phyloP scores from a whole-genome alignment of 2,797 vertebrate genomes.

The Urophycis tenuis region DNA sequence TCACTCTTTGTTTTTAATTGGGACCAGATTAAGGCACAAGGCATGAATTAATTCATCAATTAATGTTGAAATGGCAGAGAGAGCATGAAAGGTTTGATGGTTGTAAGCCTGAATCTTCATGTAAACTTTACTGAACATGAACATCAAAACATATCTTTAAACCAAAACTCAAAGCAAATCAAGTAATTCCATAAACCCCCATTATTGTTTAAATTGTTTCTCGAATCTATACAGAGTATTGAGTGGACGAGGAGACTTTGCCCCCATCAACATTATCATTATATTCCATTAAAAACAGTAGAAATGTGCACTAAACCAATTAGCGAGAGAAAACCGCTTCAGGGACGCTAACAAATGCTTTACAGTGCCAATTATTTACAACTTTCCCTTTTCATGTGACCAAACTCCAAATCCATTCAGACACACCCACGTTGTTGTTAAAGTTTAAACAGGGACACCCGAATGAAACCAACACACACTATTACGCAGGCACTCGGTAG shows the following conservation, averaged over 20 bases:
- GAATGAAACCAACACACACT: slow-evolving; percentile 1
- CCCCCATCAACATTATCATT: slow-evolving; percentile 37
- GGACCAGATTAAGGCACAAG: slow-evolving; percentile 8
- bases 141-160: slow-evolving; percentile 17
- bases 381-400: slow-evolving; percentile 44
- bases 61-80: background rate
- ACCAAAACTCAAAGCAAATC: slow-evolving; percentile 23
- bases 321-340: background rate
- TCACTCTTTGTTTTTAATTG: background rate
- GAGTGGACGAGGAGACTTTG: slow-evolving; percentile 1
- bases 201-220: slow-evolving; percentile 27
- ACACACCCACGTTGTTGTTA: slow-evolving; percentile 32
- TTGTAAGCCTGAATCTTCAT: slow-evolving; percentile 1
- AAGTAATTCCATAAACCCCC: slow-evolving; percentile 30
- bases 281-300: slow-evolving; percentile 40
- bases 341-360: slow-evolving; percentile 7
- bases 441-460: slow-evolving; percentile 17
- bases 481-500: background rate
- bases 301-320: background rate
- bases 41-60: too few species aligned
- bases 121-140: slow-evolving; percentile 12
- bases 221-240: slow-evolving; percentile 17
- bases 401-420: slow-evolving; percentile 17
- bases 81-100: background rate
- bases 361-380: slow-evolving; percentile 33